Evolutionary conservation across 1,140 invertebrate genomes (phyloP).

Genomic region (Drosophila serrata): DNA sequence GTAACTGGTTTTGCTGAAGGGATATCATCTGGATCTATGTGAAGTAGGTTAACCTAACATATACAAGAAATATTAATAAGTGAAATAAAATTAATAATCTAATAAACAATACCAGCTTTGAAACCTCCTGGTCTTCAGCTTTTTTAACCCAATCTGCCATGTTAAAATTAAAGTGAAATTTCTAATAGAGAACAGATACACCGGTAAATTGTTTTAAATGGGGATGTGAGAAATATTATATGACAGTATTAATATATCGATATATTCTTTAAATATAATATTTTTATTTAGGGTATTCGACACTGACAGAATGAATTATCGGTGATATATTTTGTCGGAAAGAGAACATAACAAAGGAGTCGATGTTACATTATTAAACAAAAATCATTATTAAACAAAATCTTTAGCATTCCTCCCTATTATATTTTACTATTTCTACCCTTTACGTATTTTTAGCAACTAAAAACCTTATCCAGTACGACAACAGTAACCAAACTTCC

Average conservation of each 20-base stretch:
- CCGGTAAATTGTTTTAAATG: background rate
- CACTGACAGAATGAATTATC: no score
- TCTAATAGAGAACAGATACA: background rate
- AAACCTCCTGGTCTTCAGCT: conserved; percentile 79
- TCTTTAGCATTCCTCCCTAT: no score
- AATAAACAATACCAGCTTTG: conserved; percentile 58
- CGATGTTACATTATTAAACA: no score
- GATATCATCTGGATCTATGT: conserved; percentile 27
- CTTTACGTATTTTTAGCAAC: no score
- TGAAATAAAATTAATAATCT: background rate
- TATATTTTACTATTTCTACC: no score
- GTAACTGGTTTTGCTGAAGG: background rate
- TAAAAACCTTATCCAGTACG: no score
- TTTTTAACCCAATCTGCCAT: conserved; percentile 80
- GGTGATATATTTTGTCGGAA: no score
- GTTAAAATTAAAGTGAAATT: background rate
- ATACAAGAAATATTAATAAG: background rate
- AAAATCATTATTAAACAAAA: no score
- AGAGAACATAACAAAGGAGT: no score
- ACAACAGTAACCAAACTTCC: no score
- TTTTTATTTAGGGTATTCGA: no score
- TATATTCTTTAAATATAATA: background rate
- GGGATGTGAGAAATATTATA: background rate
- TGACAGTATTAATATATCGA: background rate
- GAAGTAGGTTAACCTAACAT: conserved; percentile 54